Conservation (phyloP, 2,113 vertebrate species). For the Martes martes region DNA sequence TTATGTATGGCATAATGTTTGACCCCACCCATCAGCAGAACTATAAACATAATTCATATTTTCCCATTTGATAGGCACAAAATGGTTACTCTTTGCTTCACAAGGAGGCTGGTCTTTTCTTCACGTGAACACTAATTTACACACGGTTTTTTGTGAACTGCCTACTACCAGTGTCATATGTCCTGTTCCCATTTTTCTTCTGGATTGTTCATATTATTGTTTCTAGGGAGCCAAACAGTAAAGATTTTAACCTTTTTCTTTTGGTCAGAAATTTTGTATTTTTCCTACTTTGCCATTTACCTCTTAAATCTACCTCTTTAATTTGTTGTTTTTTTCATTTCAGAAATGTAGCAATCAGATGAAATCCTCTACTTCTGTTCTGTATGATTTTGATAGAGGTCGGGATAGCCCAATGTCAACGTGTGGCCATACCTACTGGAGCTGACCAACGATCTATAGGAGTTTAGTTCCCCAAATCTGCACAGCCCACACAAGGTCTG, state of each 20-base stretch:
- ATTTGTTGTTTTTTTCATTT: slow-evolving; percentile 27
- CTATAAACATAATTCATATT: background rate
- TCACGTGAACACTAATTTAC: background rate
- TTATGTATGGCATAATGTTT: background rate
- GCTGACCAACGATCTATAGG: background rate
- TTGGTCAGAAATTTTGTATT: background rate
- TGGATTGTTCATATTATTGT: background rate
- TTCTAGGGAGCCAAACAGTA: background rate
- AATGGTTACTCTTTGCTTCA: slow-evolving; percentile 43
- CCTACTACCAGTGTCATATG: background rate
- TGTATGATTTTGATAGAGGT: background rate
- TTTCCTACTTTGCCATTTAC: background rate
- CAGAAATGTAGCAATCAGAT: background rate
- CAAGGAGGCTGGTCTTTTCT: background rate
- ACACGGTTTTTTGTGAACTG: background rate
- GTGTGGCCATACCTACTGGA: background rate
- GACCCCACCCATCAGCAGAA: background rate
- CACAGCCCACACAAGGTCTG: background rate
- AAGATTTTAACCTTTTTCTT: slow-evolving; percentile 8
- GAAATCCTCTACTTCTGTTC: background rate
- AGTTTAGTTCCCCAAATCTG: background rate
- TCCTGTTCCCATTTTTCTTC: slow-evolving; percentile 19
- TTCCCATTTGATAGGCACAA: slow-evolving; percentile 1
- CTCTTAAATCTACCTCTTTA: slow-evolving; percentile 27
- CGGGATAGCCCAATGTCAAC: background rate